Percentiles rank a stretch among this genome's conserved stretches.
These are phyloP conservation scores for Priocnemis perturbator DNA, from an alignment of 2,888 invertebrate species.

Conservation along the genomic window DNA sequence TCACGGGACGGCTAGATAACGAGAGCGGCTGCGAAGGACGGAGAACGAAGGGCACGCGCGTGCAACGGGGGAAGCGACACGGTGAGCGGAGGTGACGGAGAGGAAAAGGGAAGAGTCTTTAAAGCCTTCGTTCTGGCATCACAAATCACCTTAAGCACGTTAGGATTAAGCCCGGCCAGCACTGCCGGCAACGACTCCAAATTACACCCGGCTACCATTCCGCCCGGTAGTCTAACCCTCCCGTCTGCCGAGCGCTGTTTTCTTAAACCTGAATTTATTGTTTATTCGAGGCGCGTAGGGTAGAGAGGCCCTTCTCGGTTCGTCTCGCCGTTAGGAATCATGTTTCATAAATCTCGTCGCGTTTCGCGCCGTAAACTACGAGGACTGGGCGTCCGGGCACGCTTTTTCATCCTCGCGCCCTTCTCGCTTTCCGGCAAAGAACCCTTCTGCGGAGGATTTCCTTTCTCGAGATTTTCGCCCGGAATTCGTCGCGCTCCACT, in stretches of 20 bases:
- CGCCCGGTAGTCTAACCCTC: slow-evolving; percentile 14
- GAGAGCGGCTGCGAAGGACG: slow-evolving; percentile 17
- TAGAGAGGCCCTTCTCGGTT: slow-evolving; percentile 40
- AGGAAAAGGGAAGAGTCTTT: slow-evolving; percentile 41
- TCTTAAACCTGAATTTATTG: slow-evolving; percentile 61
- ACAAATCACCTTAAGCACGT: slow-evolving; percentile 65
- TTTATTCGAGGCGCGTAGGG: slow-evolving; percentile 52
- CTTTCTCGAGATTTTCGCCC: too few species aligned
- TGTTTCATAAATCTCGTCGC: slow-evolving; percentile 59
- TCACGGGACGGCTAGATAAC: slow-evolving; percentile 52
- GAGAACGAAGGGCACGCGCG: background rate
- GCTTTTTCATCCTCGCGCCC: too few species aligned
- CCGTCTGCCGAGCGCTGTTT: slow-evolving; percentile 40
- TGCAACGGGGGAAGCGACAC: background rate
- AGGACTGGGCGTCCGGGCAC: background rate
- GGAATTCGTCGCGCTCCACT: too few species aligned
- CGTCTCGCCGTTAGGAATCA: slow-evolving; percentile 37
- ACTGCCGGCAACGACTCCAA: slow-evolving; percentile 38
- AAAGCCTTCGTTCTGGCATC: slow-evolving; percentile 54
- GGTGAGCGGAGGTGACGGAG: background rate
- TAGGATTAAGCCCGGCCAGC: slow-evolving; percentile 51
- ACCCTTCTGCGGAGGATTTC: too few species aligned
- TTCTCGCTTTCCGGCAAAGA: too few species aligned
- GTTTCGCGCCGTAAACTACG: slow-evolving; percentile 25
- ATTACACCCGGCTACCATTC: slow-evolving; percentile 44